phyloP scores from a whole-genome alignment of 2,888 invertebrate species.

The Limnephilus lunatus region DNA sequence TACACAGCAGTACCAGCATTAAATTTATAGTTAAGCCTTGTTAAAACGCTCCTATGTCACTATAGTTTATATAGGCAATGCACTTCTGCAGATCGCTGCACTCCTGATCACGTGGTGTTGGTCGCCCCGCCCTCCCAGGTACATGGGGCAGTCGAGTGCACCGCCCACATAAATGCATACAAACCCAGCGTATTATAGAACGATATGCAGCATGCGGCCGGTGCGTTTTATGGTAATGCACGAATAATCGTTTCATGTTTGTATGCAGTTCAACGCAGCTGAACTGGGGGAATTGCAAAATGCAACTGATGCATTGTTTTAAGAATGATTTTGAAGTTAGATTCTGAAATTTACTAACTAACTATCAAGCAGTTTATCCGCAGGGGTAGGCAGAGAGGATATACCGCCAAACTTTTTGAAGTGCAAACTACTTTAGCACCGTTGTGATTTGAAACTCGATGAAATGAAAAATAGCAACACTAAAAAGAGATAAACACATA shows the following conservation, averaged over 20 bases:
- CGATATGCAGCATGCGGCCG: neutral
- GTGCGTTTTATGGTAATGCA: conserved; percentile 15
- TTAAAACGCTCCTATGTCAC: neutral
- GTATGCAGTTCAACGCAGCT: neutral
- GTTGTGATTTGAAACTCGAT: too few relatives aligned
- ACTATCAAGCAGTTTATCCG: too few relatives aligned
- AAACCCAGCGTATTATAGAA: neutral
- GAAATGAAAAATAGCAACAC: too few relatives aligned
- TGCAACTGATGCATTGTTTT: neutral
- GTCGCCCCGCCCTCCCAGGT: neutral
- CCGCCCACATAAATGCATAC: conserved; percentile 18
- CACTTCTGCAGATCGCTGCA: neutral
- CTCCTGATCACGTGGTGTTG: neutral
- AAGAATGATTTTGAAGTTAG: neutral
- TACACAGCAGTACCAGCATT: neutral
- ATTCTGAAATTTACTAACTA: neutral
- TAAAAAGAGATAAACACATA: too few relatives aligned
- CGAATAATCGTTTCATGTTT: neutral
- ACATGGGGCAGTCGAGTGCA: neutral
- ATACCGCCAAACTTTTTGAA: too few relatives aligned
- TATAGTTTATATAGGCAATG: neutral
- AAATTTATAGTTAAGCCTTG: neutral
- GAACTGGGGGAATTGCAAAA: neutral
- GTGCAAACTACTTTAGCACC: too few relatives aligned
- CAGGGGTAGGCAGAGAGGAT: too few relatives aligned